Percentiles rank a stretch among this genome's conserved stretches.
Evolutionary conservation across 2,797 vertebrate genomes (phyloP).

Genomic region (Sebastes nivosus): DNA sequence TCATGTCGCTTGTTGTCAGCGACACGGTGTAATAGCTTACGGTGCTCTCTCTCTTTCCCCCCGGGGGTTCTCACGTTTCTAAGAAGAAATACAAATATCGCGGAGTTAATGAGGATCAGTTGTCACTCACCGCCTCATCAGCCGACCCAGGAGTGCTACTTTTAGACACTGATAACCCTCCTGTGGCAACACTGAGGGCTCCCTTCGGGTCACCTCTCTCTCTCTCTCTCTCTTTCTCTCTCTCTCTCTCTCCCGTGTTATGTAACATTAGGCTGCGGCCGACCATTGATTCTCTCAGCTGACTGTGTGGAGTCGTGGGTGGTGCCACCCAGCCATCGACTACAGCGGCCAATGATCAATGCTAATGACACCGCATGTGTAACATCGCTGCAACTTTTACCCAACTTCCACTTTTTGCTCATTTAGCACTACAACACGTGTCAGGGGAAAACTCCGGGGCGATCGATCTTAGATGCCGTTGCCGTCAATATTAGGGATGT

Average conservation of each 20-base stretch:
- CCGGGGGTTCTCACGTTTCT: background rate
- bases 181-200: background rate
- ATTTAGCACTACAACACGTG: background rate
- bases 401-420: slow-evolving; percentile 12
- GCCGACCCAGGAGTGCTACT: background rate
- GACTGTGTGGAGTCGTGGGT: slow-evolving; percentile 33
- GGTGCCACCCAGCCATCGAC: slow-evolving; percentile 16
- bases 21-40: background rate
- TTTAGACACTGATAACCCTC: background rate
- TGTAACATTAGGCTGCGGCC: slow-evolving; percentile 11
- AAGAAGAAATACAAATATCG: slow-evolving; percentile 4
- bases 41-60: background rate
- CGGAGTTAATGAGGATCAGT: slow-evolving; percentile 10
- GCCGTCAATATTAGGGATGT: too few species aligned
- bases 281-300: slow-evolving; percentile 41
- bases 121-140: slow-evolving; percentile 6
- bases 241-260: background rate
- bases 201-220: background rate
- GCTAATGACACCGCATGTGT: slow-evolving; percentile 38
- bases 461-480: background rate
- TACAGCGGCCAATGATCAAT: slow-evolving; percentile 30
- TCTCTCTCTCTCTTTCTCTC: background rate
- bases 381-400: slow-evolving; percentile 5
- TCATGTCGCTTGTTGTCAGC: background rate
- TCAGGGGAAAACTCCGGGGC: background rate